Evolutionary conservation across 2,113 vertebrate genomes (phyloP).

Genomic region (Tachysurus vachellii): DNA sequence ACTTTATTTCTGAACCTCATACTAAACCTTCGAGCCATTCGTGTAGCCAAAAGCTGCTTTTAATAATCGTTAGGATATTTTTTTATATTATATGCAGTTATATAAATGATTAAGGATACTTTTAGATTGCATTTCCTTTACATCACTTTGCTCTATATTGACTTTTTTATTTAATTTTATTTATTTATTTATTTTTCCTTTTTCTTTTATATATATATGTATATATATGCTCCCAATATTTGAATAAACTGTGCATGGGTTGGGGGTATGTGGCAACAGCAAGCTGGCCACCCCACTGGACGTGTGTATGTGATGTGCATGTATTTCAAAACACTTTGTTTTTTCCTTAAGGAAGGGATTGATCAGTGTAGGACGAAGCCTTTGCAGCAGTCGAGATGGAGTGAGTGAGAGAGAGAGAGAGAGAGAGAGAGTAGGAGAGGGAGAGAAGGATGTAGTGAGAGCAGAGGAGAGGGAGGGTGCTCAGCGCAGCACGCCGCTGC

Average conservation of each 20-base stretch:
- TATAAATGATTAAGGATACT: neutral
- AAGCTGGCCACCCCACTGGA: conserved; percentile 1
- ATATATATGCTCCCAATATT: conserved; percentile 40
- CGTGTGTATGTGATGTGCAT: conserved; percentile 11
- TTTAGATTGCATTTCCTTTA: neutral
- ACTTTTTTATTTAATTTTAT: too few species aligned
- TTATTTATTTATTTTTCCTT: neutral
- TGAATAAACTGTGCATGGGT: conserved; percentile 8
- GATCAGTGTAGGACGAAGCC: conserved; percentile 51
- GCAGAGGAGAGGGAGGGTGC: conserved; percentile 25
- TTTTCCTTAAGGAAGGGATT: conserved; percentile 46
- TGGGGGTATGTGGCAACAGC: neutral
- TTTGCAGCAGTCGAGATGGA: conserved; percentile 38
- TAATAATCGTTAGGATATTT: neutral
- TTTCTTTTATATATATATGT: neutral
- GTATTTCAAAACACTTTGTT: conserved; percentile 6
- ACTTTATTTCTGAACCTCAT: neutral
- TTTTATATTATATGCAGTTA: neutral
- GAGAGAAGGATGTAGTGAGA: conserved; percentile 15
- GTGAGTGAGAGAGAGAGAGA: conserved; percentile 17
- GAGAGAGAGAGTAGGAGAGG: conserved; percentile 10
- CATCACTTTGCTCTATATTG: neutral
- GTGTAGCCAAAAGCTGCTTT: neutral
- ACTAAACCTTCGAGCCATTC: neutral
- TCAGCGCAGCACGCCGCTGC: conserved; percentile 65